phyloP scores from a whole-genome alignment of 2,797 vertebrate genomes.

The Rhabdophis nuchalis region DNA sequence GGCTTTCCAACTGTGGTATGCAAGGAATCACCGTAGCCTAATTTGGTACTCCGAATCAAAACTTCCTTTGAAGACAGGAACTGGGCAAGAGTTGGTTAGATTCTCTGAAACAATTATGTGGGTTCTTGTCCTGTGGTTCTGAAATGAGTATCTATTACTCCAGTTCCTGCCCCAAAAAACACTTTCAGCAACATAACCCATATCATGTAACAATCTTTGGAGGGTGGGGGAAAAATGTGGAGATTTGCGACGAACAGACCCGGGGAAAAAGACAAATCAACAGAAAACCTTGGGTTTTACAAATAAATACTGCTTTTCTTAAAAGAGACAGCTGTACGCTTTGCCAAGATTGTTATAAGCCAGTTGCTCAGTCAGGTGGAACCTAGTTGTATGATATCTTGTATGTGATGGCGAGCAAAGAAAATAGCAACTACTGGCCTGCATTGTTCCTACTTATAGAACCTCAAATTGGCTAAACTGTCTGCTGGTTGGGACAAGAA shows the following conservation, averaged over 20 bases:
- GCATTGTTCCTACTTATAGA: not conserved
- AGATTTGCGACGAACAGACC: conserved; percentile 29
- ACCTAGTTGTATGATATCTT: not conserved
- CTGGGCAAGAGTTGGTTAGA: not conserved
- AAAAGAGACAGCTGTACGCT: conserved; percentile 10
- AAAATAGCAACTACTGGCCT: not conserved
- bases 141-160: conserved; percentile 30
- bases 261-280: conserved; percentile 50
- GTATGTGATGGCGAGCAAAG: not conserved
- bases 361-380: conserved; percentile 36
- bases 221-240: not conserved
- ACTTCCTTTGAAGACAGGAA: not conserved
- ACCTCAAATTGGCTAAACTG: not conserved
- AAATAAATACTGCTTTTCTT: conserved; percentile 19
- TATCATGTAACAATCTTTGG: conserved; percentile 3
- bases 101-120: conserved; percentile 7
- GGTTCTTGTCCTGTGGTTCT: not conserved
- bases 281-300: conserved; percentile 49
- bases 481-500: not conserved
- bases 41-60: conserved; percentile 17
- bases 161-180: not conserved
- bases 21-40: not conserved
- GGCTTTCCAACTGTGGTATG: not conserved
- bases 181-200: conserved; percentile 8
- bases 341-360: conserved; percentile 54